Evolutionary conservation across 1,140 invertebrate genomes (phyloP), one percentile per base, ranked within the genome.

Genomic region (Drosophila willistoni): DNA sequence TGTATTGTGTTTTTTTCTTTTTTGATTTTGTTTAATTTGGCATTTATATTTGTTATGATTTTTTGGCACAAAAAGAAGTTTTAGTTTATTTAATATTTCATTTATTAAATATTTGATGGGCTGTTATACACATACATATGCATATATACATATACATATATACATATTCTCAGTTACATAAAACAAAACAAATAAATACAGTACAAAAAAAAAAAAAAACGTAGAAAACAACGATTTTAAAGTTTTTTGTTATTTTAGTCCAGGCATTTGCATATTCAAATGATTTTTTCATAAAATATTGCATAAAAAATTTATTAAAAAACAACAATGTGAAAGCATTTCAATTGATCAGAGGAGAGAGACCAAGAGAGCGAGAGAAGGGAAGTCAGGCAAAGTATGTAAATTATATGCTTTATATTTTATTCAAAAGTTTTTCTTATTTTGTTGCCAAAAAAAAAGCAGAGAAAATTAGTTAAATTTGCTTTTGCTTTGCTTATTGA

Each of bases 251-350:
- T 51, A 22, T 51, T 51, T 51, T 19, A 9, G 44, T n/a, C 9
- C 17, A 39, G 42, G 64, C 64, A 87, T 87, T 87, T 89, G 80
- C 80, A 89, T 89, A 89, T 89, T 90, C 77, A 84, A 90, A 90
- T 76, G 78, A 81, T 69, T 84, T 83, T 83, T 77, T 29, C 68
- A 78, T 72, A 73, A 85, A 85, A 77, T 64, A 79, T 54, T 68
- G 69, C 54, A 79, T 61, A 64, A 64, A 79, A 73, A 42, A 67
- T 55, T 39, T 47, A 71, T 79, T 79, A 76, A 75, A 72, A 75
- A 68, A 80, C 13, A 64, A 47, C 0, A 22, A 47, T 36, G 13
- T 12, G 7, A 33, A 12, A 19, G 7, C 25, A 17, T 22, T 60
- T 22, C 57, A 12, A 3, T 47, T 47, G 44, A 47, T 47, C 44